Evolutionary conservation across 2,797 vertebrate species (phyloP).

Genomic region (Chiroxiphia lanceolata): DNA sequence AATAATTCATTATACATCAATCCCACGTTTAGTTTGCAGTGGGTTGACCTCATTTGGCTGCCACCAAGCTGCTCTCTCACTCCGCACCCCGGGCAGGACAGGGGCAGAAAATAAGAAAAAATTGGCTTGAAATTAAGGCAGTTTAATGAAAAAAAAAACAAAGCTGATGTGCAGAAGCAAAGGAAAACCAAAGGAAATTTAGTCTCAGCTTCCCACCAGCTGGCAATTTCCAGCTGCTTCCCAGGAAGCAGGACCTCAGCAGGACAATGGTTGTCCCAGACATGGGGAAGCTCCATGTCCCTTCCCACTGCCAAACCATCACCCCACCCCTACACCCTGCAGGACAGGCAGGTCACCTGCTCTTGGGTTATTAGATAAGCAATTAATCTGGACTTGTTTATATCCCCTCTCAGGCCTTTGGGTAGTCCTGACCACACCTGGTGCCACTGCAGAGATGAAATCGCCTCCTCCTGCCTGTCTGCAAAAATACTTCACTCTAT

Average conservation of each 20-base stretch:
- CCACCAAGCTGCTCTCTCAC: not conserved
- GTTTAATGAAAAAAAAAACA: not conserved
- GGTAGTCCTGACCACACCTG: not conserved
- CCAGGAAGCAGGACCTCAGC: not conserved
- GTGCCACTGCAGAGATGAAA: not conserved
- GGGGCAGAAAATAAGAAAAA: not conserved
- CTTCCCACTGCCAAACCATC: not conserved
- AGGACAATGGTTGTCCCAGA: accelerated
- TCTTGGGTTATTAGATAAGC: not conserved
- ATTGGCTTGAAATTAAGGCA: not conserved
- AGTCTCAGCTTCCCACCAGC: not conserved
- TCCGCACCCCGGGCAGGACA: accelerated
- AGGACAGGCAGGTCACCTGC: accelerated
- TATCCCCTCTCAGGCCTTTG: no score
- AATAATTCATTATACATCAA: not conserved
- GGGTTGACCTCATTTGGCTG: not conserved
- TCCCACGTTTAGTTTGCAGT: not conserved
- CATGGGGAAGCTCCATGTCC: not conserved
- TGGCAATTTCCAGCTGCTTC: not conserved
- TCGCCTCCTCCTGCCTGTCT: not conserved
- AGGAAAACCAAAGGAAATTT: not conserved
- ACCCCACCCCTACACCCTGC: not conserved
- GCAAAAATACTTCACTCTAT: not conserved
- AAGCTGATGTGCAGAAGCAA: not conserved
- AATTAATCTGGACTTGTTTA: not conserved